Evolutionary conservation across 2,888 invertebrate genomes (phyloP).

Genomic region (Osmoderma eremita): DNA sequence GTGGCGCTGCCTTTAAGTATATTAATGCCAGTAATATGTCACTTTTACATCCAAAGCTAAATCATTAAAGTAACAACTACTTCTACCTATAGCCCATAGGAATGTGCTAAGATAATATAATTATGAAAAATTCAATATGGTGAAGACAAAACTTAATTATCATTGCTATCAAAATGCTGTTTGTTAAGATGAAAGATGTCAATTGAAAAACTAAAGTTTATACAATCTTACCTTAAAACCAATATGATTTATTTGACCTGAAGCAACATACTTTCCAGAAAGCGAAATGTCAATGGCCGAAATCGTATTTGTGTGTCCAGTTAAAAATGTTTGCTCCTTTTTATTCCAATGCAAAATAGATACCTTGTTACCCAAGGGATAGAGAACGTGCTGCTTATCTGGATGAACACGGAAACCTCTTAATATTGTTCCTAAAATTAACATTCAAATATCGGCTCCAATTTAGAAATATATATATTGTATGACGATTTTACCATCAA

Average conservation of each 20-base stretch:
- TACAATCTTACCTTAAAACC: constrained; percentile 77
- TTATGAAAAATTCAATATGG: neutral
- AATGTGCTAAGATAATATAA: no score
- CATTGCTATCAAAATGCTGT: constrained; percentile 3
- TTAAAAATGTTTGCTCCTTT: constrained; percentile 78
- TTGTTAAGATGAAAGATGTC: neutral
- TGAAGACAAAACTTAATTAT: neutral
- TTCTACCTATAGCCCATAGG: no score
- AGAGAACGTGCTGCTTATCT: constrained; percentile 75
- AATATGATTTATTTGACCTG: constrained; percentile 90
- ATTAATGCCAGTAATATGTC: no score
- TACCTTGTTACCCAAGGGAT: constrained; percentile 83
- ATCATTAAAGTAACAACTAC: no score
- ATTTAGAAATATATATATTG: constrained; percentile 16
- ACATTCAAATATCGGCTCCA: no score
- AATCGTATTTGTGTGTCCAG: constrained; percentile 83
- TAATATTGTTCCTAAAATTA: constrained; percentile 61
- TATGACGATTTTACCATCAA: constrained; percentile 72
- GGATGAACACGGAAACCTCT: constrained; percentile 78
- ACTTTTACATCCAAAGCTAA: no score
- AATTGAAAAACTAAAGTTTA: neutral
- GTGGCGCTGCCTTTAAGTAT: no score
- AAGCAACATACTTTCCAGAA: constrained; percentile 82
- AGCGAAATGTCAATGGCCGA: constrained; percentile 81
- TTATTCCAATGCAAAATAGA: constrained; percentile 75